Base-by-base conservation (phyloP, 2,113 vertebrate species). In the Heptranchias perlo region DNA sequence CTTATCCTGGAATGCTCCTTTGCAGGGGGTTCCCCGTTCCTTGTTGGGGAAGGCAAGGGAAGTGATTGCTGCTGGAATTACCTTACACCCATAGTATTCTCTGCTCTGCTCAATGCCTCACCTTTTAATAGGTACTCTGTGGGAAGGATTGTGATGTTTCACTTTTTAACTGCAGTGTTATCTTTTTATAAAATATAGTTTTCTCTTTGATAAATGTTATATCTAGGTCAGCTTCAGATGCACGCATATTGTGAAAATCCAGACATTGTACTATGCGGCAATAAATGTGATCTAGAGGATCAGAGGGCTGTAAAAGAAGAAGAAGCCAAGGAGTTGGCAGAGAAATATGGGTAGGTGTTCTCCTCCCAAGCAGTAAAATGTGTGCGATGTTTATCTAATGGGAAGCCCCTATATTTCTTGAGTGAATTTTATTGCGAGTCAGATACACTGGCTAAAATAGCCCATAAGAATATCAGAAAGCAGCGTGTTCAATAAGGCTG, bases 181-280 rank as follows among this genome's bases (percentile, higher is more conserved):
- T 61, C 28, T 31, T 4, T 23, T 21, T 23, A n/a, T 47, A 62
- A 62, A 94, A 62, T 28, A 64, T 62, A 39, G 58, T 64, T 58
- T 11, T 62, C 58, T n/a, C 54, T 62, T 61, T 91, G 52, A 54
- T 91, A 61, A 91, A 91, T 89, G 86, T 96, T 3, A 96, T 47
- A 96, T 96, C 65, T 96, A 99, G 99, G 98, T 97, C 99, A 99
- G 97, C 97, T 99, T 96, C 99, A 99, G 97, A 98, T 98, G 96
- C 99, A 99, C 0, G 99, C 99, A 0, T 99, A 99, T 96, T 99
- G 99, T 96, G 99, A 99, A 97, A 99, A 98, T 97, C 99, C 99
- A 11, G 99, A 99, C 96, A 98, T 99, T 28, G 98, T 99, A 18
- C 96, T 99, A 52, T 99, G 99, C 96, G 99, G 99, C 64, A 99